phyloP scores from a whole-genome alignment of 2,113 vertebrate species.

The human (Homo sapiens) region DNA sequence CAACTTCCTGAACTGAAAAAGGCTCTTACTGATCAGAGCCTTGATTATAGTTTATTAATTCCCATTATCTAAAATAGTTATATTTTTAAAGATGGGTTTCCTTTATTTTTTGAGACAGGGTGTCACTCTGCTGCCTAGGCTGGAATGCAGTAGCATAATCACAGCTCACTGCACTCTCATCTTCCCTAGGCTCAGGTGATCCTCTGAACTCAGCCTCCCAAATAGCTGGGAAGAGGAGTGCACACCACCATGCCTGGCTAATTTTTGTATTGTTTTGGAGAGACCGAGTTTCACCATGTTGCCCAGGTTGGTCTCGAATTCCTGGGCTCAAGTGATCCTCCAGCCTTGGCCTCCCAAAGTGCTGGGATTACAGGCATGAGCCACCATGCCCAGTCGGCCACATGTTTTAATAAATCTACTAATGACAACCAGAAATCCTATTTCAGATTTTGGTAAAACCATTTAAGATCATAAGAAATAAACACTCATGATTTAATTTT shows the following conservation, averaged over 20 bases:
- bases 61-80: neutral
- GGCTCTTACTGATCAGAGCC: neutral
- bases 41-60: conserved; percentile 6
- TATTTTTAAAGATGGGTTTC: neutral
- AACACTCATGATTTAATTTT: conserved; percentile 54
- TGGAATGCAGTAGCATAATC: no score
- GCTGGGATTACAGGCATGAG: conserved; percentile 51
- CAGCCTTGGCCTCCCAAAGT: neutral
- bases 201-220: no score
- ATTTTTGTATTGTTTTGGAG: no score
- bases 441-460: conserved; percentile 77
- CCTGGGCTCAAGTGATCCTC: no score
- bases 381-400: conserved; percentile 76
- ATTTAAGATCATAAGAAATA: conserved; percentile 76
- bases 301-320: no score
- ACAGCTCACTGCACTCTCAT: no score
- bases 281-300: no score
- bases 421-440: conserved; percentile 81
- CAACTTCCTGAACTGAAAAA: conserved; percentile 12
- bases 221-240: no score
- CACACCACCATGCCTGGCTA: no score
- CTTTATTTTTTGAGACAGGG: no score
- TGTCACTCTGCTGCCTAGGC: no score
- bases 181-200: no score
- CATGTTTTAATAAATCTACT: conserved; percentile 79